Evolutionary conservation across 2,797 vertebrate genomes (phyloP).

Genomic region (Lepus townsendii): DNA sequence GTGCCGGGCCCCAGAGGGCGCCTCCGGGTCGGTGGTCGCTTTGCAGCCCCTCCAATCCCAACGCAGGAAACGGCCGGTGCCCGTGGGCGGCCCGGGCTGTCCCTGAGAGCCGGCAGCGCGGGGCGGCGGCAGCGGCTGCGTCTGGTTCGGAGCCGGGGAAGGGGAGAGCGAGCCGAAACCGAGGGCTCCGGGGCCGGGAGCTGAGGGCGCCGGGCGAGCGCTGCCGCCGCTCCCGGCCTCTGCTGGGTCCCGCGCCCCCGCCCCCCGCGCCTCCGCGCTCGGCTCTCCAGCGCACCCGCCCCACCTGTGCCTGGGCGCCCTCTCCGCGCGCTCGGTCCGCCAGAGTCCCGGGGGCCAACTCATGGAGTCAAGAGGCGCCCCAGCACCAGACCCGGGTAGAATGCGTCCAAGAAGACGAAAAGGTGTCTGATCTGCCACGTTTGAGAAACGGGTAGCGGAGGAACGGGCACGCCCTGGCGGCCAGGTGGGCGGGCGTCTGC

Average conservation of each 20-base stretch:
- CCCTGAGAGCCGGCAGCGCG: not conserved
- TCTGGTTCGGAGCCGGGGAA: constrained; percentile 3
- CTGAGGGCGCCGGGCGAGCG: not conserved
- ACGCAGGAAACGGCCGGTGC: not conserved
- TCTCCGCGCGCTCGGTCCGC: not conserved
- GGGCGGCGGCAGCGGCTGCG: not conserved
- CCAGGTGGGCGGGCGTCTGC: not conserved
- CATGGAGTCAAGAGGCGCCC: not conserved
- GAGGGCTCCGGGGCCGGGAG: constrained; percentile 10
- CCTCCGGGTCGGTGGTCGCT: not conserved
- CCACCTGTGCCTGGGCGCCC: not conserved
- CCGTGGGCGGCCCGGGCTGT: not conserved
- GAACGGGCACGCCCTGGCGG: accelerated
- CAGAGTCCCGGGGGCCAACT: not conserved
- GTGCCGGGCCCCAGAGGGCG: not conserved
- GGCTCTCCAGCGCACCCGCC: not conserved
- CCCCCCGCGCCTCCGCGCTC: not conserved
- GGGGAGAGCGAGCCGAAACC: not conserved
- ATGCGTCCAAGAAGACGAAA: not conserved
- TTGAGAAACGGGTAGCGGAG: no score
- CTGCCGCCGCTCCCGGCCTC: not conserved
- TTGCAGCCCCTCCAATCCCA: not conserved
- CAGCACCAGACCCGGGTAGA: not conserved
- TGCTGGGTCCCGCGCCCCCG: not conserved
- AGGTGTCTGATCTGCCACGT: not conserved